Percentiles rank a stretch among this genome's conserved stretches.
Conservation (phyloP, 2,113 vertebrate genomes). For the Antechinus stuartii region DNA sequence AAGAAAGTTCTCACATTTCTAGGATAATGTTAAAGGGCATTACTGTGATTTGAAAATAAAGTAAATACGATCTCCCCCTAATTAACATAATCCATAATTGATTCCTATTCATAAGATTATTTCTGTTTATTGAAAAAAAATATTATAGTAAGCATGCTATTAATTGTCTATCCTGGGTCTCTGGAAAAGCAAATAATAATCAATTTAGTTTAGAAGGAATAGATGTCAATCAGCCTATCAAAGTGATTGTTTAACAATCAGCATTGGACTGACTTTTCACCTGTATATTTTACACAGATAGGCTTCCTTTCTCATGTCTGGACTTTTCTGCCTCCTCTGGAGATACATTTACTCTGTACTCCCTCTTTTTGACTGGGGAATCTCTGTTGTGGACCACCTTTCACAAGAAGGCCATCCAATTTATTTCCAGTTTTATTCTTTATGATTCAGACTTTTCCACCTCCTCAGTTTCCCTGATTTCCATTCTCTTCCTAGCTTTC, state of each 20-base stretch:
- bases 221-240: slow-evolving; percentile 27
- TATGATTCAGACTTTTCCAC: neutral
- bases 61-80: slow-evolving; percentile 39
- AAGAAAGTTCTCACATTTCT: neutral
- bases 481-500: no score
- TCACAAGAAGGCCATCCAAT: neutral
- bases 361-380: neutral
- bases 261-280: slow-evolving; percentile 37
- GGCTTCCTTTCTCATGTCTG: neutral
- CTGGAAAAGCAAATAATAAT: slow-evolving; percentile 56
- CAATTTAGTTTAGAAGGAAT: slow-evolving; percentile 52
- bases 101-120: slow-evolving; percentile 63
- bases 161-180: slow-evolving; percentile 61
- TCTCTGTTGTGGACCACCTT: neutral
- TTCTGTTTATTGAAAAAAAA: slow-evolving; percentile 67
- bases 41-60: slow-evolving; percentile 41
- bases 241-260: slow-evolving; percentile 64
- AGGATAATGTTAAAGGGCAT: neutral
- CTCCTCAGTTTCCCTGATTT: neutral
- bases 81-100: slow-evolving; percentile 55
- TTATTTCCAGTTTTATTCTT: neutral
- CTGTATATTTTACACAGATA: neutral
- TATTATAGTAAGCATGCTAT: slow-evolving; percentile 60
- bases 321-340: neutral
- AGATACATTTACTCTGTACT: neutral